Conservation (phyloP, 2,113 vertebrate species). For the Amphilophus citrinellus region DNA sequence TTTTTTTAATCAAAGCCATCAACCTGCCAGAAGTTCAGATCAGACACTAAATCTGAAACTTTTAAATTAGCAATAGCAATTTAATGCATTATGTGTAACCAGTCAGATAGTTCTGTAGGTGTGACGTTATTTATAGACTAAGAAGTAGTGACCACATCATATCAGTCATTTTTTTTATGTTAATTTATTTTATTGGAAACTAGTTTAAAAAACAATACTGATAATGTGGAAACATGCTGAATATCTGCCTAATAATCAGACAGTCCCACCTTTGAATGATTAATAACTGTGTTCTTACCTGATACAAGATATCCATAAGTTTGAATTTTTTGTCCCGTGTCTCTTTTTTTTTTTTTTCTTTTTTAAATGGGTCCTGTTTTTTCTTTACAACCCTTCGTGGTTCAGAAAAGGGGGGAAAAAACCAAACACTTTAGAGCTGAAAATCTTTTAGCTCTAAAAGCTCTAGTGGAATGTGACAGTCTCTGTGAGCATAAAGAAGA, state of each 20-base stretch:
- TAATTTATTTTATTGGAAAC: background rate
- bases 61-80: background rate
- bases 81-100: background rate
- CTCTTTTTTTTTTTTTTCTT: background rate
- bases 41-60: background rate
- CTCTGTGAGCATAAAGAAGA: conserved; percentile 5
- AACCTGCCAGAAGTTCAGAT: background rate
- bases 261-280: background rate
- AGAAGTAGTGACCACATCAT: background rate
- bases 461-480: conserved; percentile 10
- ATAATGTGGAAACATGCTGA: background rate
- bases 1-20: background rate
- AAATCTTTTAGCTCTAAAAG: background rate
- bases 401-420: accelerated
- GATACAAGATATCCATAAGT: too few relatives aligned
- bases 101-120: background rate
- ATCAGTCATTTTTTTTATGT: too few relatives aligned
- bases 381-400: background rate
- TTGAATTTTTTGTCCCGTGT: background rate
- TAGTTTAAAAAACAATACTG: background rate
- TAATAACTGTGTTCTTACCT: background rate
- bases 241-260: background rate
- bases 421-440: background rate
- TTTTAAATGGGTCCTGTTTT: background rate
- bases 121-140: background rate